Evolutionary conservation across 2,888 invertebrate species (phyloP).

Genomic region (Drosophila cognata): DNA sequence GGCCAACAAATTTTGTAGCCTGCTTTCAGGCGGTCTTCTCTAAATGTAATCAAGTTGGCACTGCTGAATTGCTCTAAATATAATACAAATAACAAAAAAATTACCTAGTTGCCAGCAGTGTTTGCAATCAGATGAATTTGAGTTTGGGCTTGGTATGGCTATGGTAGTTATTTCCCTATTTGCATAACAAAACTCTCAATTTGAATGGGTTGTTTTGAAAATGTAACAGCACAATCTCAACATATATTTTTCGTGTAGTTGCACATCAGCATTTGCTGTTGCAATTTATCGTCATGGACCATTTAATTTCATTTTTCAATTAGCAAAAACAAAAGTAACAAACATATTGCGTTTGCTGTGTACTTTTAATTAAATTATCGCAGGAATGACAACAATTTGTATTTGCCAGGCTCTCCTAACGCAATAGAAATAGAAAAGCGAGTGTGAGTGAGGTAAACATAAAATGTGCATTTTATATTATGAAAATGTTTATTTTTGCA

Average conservation of each 20-base stretch:
- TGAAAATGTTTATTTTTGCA: neutral
- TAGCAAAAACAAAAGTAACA: conserved; percentile 48
- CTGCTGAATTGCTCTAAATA: neutral
- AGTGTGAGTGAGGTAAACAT: neutral
- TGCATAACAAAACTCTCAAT: neutral
- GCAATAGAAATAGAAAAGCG: conserved; percentile 8
- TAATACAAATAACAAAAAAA: neutral
- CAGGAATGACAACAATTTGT: conserved; percentile 35
- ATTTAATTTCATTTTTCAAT: conserved; percentile 64
- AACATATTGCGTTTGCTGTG: conserved; percentile 34
- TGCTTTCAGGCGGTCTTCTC: conserved; percentile 31
- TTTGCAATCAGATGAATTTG: neutral
- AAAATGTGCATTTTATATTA: neutral
- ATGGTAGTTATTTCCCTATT: neutral
- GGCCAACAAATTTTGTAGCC: conserved; percentile 5
- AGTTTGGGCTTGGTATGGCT: neutral
- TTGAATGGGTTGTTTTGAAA: neutral
- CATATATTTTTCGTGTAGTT: conserved; percentile 18
- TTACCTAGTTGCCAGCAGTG: neutral
- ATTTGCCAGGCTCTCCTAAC: conserved; percentile 24
- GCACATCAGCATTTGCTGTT: conserved; percentile 21
- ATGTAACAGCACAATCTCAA: neutral
- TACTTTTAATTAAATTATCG: conserved; percentile 61
- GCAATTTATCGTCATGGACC: conserved; percentile 18
- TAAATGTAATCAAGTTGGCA: neutral